Conservation (phyloP, 2,113 vertebrate genomes). For the Lepisosteus oculatus region DNA sequence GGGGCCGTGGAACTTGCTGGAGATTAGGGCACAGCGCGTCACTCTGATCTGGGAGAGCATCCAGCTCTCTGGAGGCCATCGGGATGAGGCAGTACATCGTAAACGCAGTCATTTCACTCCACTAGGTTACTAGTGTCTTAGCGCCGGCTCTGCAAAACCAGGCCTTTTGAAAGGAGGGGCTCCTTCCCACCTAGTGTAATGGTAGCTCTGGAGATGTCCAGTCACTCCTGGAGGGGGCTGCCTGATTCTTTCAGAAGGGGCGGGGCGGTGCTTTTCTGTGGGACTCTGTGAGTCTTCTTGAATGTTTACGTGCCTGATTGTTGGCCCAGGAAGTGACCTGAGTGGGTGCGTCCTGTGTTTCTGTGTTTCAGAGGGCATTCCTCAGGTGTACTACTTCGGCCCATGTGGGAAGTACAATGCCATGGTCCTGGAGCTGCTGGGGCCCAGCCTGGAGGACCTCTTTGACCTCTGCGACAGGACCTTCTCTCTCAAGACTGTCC, state of each 20-base stretch:
- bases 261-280: too few species aligned
- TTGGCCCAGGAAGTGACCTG: too few species aligned
- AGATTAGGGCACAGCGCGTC: background rate
- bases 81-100: too few species aligned
- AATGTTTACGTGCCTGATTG: too few species aligned
- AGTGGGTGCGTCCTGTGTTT: too few species aligned
- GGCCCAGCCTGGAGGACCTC: slow-evolving; percentile 94
- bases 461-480: slow-evolving; percentile 95
- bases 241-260: background rate
- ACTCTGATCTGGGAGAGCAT: background rate
- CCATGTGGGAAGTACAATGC: slow-evolving; percentile 97
- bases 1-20: background rate
- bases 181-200: background rate
- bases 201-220: too few species aligned
- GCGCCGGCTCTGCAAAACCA: slow-evolving; percentile 32
- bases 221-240: background rate
- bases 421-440: slow-evolving; percentile 96
- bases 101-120: too few species aligned
- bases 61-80: too few species aligned
- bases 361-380: slow-evolving; percentile 84
- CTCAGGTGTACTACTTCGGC: slow-evolving; percentile 98
- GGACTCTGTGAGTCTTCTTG: too few species aligned
- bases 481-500: slow-evolving; percentile 96
- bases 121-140: too few species aligned
- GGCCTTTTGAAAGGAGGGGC: slow-evolving; percentile 44